Percentiles rank a stretch among this genome's conserved stretches.
phyloP scores from a whole-genome alignment of 1,140 invertebrate genomes.

The Drosophila nikananu region DNA sequence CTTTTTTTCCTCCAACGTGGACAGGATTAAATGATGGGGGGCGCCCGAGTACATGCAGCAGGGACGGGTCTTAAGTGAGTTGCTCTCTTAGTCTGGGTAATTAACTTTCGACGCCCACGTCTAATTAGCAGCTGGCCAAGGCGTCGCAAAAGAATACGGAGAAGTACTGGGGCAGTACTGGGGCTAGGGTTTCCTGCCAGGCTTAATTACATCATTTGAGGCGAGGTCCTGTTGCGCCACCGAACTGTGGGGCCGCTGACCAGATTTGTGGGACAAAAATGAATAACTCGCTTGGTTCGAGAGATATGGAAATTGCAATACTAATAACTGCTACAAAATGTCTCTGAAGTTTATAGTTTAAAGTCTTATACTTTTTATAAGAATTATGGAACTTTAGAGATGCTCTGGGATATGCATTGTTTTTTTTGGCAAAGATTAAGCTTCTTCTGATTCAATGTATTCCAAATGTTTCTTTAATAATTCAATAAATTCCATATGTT shows the following conservation, averaged over 20 bases:
- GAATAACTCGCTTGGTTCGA: neutral
- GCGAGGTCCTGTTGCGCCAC: conserved; percentile 68
- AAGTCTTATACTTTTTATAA: neutral
- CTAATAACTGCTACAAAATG: no score
- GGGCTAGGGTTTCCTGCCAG: conserved; percentile 38
- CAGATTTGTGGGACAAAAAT: neutral
- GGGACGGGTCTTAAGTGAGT: conserved; percentile 46
- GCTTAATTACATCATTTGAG: conserved; percentile 80
- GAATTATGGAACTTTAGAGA: neutral
- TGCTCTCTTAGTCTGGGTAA: conserved; percentile 67
- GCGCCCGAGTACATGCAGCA: conserved; percentile 15
- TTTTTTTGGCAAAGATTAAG: no score
- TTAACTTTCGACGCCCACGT: conserved; percentile 76
- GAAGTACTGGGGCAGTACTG: conserved; percentile 2
- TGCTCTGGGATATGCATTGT: no score
- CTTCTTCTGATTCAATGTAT: neutral
- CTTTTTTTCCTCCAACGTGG: neutral
- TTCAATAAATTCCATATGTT: neutral
- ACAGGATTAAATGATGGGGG: conserved; percentile 2
- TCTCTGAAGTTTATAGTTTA: no score
- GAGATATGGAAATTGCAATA: neutral
- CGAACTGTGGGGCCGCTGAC: neutral
- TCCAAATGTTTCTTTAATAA: no score
- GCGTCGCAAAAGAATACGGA: conserved; percentile 15
- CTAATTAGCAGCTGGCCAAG: conserved; percentile 70